A percentile compares a stretch with the other conserved stretches of the same genome.
phyloP scores from a whole-genome alignment of 2,797 vertebrate genomes.

The Tenualosa ilisha region DNA sequence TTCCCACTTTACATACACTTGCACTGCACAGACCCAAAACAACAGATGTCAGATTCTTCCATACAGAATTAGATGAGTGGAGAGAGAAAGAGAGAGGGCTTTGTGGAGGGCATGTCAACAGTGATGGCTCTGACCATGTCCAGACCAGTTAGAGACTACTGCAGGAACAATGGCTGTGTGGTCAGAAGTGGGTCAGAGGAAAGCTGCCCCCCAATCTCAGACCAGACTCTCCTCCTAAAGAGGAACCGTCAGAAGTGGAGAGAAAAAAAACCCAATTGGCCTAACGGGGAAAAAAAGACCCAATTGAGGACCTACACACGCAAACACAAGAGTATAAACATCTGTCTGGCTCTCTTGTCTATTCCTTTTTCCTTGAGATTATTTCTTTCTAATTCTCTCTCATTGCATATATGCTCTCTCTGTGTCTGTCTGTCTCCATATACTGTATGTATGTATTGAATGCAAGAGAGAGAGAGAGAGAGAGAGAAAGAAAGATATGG shows the following conservation, averaged over 20 bases:
- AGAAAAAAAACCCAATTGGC: slow-evolving; percentile 17
- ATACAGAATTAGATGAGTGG: not conserved
- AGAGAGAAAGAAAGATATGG: not conserved
- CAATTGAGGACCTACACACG: not conserved
- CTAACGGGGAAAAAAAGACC: not conserved
- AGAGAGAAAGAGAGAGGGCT: slow-evolving; percentile 16
- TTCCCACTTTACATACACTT: not conserved
- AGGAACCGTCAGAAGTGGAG: slow-evolving; percentile 28
- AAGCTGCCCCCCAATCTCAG: not conserved
- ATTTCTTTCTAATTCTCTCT: not conserved
- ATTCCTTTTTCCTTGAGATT: not conserved
- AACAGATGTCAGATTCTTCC: not conserved
- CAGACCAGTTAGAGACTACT: slow-evolving; percentile 1
- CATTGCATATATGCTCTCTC: not conserved
- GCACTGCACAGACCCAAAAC: not conserved
- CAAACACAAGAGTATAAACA: not conserved
- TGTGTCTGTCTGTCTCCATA: too few species aligned
- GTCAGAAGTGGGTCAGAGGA: slow-evolving; percentile 37
- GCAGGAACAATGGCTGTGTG: slow-evolving; percentile 28
- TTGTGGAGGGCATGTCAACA: slow-evolving; percentile 26
- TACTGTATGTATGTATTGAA: too few species aligned
- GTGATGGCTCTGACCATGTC: slow-evolving; percentile 26
- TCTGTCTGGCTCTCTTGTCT: too few species aligned
- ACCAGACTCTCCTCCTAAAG: slow-evolving; percentile 25
- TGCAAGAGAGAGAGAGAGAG: too few species aligned